Evolutionary conservation across 2,113 vertebrate genomes (phyloP).

Genomic region (Lates calcarifer): DNA sequence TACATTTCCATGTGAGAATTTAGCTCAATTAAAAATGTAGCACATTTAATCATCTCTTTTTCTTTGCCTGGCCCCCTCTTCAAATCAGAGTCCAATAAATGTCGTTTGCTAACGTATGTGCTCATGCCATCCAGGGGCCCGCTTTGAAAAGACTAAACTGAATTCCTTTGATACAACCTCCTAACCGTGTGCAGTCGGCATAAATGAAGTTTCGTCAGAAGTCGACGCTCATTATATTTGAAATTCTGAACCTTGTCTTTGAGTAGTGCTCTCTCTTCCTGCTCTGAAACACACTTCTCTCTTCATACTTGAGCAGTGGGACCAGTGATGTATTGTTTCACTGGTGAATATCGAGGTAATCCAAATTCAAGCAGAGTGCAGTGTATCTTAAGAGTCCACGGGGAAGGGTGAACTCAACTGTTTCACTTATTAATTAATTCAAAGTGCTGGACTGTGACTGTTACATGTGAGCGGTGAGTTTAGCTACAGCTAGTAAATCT

Average conservation of each 20-base stretch:
- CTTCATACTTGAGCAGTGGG: constrained; percentile 29
- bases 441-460: constrained; percentile 32
- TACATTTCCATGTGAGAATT: constrained; percentile 55
- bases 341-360: constrained; percentile 45
- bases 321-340: constrained; percentile 59
- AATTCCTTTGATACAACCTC: constrained; percentile 75
- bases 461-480: constrained; percentile 9
- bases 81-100: constrained; percentile 67
- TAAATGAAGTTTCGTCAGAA: constrained; percentile 76
- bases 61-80: constrained; percentile 56
- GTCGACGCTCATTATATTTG: constrained; percentile 75
- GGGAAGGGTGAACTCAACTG: constrained; percentile 47
- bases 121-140: constrained; percentile 52
- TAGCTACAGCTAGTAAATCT: neutral
- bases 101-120: constrained; percentile 62
- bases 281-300: constrained; percentile 26
- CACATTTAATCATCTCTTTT: constrained; percentile 72
- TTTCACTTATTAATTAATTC: constrained; percentile 59
- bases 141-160: constrained; percentile 75
- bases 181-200: constrained; percentile 61
- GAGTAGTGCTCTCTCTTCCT: constrained; percentile 34
- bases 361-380: constrained; percentile 44
- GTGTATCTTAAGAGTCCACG: constrained; percentile 37
- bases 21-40: constrained; percentile 74
- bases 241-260: constrained; percentile 62